Conservation (phyloP, 2,113 vertebrate genomes). For the Heteronetta atricapilla region DNA sequence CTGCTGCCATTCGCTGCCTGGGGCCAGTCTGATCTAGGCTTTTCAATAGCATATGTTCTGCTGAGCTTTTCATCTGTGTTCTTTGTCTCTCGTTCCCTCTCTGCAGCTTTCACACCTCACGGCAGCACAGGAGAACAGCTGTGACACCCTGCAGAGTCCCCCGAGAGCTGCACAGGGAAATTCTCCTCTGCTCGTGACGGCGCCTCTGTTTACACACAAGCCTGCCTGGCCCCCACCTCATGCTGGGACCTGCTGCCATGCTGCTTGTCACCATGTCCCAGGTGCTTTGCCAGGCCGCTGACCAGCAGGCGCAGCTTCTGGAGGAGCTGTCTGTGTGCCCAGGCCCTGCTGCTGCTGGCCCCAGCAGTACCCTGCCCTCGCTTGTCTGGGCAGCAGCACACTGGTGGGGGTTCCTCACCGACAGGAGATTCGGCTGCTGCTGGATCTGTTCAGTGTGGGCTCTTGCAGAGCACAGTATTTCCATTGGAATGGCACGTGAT, state of each 20-base stretch:
- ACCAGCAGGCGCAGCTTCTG: background rate
- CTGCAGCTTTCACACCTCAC: background rate
- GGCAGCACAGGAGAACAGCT: background rate
- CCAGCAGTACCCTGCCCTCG: fast-evolving
- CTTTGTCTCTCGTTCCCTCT: background rate
- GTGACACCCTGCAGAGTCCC: background rate
- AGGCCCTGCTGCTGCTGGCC: no score
- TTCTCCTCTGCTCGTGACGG: background rate
- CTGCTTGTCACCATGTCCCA: fast-evolving
- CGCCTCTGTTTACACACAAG: fast-evolving
- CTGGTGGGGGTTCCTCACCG: background rate
- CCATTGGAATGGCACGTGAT: background rate
- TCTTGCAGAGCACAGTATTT: background rate
- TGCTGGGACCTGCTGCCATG: fast-evolving
- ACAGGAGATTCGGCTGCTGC: background rate
- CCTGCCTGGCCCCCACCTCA: background rate
- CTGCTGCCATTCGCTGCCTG: background rate
- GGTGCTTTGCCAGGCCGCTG: background rate
- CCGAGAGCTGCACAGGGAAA: background rate
- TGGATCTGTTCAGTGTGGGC: background rate
- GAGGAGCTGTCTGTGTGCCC: fast-evolving
- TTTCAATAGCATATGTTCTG: background rate
- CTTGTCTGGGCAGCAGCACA: background rate
- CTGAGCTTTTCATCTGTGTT: background rate
- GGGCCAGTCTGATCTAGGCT: background rate